Conservation (phyloP, 2,888 invertebrate species). For the Sminthurinus aureus region DNA sequence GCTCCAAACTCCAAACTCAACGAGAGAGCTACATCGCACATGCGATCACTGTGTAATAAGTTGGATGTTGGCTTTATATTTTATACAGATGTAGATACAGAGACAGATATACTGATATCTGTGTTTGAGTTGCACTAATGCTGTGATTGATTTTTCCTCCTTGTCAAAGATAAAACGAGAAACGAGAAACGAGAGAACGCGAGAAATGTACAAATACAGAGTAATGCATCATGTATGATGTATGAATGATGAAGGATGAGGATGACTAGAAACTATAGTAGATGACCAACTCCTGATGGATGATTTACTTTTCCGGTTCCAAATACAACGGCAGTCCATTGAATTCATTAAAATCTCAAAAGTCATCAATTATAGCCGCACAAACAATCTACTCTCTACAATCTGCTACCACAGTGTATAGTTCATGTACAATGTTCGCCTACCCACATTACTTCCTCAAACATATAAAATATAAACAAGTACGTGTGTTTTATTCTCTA, state of each 20-base stretch:
- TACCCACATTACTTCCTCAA: too few relatives aligned
- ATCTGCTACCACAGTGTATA: not conserved
- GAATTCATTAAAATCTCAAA: conserved; percentile 34
- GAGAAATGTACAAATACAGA: not conserved
- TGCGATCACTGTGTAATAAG: not conserved
- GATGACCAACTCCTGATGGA: conserved; percentile 33
- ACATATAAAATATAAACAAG: too few relatives aligned
- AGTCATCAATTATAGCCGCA: conserved; percentile 31
- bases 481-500: too few relatives aligned
- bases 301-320: conserved; percentile 35
- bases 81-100: not conserved
- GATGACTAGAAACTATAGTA: not conserved
- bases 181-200: not conserved
- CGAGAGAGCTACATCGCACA: not conserved
- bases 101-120: not conserved
- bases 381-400: not conserved
- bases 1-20: not conserved
- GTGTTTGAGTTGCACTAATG: conserved; percentile 17
- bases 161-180: conserved; percentile 31
- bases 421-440: too few relatives aligned
- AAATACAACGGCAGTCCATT: conserved; percentile 20
- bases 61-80: not conserved
- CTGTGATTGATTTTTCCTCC: conserved; percentile 32
- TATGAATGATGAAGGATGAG: not conserved
- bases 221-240: not conserved